phyloP scores from a whole-genome alignment of 2,797 vertebrate species.

The Oophaga sylvatica region DNA sequence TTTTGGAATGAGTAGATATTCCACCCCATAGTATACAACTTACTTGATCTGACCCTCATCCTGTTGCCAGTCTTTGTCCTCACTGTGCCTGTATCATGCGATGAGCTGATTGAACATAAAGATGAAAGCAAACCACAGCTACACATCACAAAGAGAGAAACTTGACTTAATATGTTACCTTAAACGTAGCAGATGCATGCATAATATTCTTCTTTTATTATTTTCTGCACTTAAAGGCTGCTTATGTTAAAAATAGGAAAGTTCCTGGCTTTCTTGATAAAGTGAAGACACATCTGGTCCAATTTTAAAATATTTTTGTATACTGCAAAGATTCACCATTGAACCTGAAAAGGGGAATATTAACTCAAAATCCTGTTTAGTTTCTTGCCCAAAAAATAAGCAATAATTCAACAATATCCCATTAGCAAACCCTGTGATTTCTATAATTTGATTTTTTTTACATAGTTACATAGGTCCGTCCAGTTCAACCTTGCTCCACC shows the following conservation, averaged over 20 bases:
- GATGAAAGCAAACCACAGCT: slow-evolving; percentile 58
- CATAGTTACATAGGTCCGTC: too few species aligned
- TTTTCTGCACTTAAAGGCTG: slow-evolving; percentile 17
- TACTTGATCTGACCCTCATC: not conserved
- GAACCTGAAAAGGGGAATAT: not conserved
- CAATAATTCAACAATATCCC: not conserved
- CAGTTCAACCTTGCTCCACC: too few species aligned
- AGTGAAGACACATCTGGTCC: slow-evolving; percentile 53
- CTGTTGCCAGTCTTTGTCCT: slow-evolving; percentile 17
- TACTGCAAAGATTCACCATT: slow-evolving; percentile 1
- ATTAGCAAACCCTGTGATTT: not conserved
- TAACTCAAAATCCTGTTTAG: not conserved
- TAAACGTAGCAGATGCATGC: slow-evolving; percentile 50
- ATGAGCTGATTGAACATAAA: slow-evolving; percentile 43
- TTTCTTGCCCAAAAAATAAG: slow-evolving; percentile 10
- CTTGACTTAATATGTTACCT: slow-evolving; percentile 42
- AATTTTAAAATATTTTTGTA: slow-evolving; percentile 44
- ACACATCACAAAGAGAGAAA: slow-evolving; percentile 40
- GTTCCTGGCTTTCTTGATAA: slow-evolving; percentile 42
- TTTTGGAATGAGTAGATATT: not conserved
- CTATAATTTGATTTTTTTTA: too few species aligned
- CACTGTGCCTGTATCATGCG: slow-evolving; percentile 25
- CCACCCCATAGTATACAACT: not conserved
- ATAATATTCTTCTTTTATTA: slow-evolving; percentile 45
- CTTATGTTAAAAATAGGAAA: slow-evolving; percentile 35